Evolutionary conservation across 2,888 invertebrate genomes (phyloP).

Genomic region (Ectemnius lituratus): DNA sequence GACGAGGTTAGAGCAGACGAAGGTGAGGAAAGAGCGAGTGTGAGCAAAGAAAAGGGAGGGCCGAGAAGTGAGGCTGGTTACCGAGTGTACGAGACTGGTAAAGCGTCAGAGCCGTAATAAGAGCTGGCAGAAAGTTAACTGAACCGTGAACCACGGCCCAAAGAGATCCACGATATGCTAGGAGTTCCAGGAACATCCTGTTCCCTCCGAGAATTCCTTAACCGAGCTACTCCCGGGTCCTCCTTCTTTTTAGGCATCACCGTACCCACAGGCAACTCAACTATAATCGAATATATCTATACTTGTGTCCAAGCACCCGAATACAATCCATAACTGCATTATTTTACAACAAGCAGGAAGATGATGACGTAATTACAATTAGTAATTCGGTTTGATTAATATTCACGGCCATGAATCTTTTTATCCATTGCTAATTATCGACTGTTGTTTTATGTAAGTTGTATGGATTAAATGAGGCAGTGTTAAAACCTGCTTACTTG

Average conservation of each 20-base stretch:
- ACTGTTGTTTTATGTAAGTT: too few relatives aligned
- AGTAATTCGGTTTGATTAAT: too few relatives aligned
- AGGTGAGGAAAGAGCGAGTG: constrained; percentile 9
- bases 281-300: too few relatives aligned
- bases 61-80: constrained; percentile 43
- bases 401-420: too few relatives aligned
- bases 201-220: constrained; percentile 59
- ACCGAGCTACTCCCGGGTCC: constrained; percentile 30
- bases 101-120: constrained; percentile 66
- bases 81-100: constrained; percentile 47
- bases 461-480: too few relatives aligned
- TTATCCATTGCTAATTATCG: too few relatives aligned
- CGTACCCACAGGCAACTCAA: too few relatives aligned
- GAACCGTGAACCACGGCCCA: constrained; percentile 66
- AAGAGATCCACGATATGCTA: constrained; percentile 50
- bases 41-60: constrained; percentile 19
- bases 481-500: too few relatives aligned
- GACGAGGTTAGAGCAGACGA: background rate
- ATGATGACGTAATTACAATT: too few relatives aligned
- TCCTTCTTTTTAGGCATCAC: constrained; percentile 27
- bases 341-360: too few relatives aligned
- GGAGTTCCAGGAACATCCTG: constrained; percentile 65
- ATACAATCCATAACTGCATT: too few relatives aligned
- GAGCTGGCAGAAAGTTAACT: constrained; percentile 70
- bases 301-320: too few relatives aligned